A percentile compares a stretch with the other conserved stretches of the same genome.
Evolutionary conservation across 2,888 invertebrate species (phyloP).

Genomic region (Drosophila meridionalis): DNA sequence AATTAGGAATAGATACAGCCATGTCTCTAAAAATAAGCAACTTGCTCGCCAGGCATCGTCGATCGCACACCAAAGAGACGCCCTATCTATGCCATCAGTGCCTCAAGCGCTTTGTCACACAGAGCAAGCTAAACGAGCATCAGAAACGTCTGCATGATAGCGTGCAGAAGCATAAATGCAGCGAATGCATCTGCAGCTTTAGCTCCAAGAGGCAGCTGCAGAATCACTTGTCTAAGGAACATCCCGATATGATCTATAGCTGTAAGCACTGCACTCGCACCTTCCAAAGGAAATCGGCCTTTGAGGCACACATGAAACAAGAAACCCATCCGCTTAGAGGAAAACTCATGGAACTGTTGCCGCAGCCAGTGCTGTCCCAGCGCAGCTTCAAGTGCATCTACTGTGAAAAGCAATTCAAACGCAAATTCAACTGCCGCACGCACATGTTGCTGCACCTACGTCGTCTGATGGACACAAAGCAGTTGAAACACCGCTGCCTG

Average conservation of each 20-base stretch:
- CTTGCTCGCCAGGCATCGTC: constrained; percentile 56
- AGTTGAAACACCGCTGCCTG: constrained; percentile 15
- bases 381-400: constrained; percentile 60
- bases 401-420: constrained; percentile 62
- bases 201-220: constrained; percentile 8
- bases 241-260: constrained; percentile 3
- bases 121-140: constrained; percentile 63
- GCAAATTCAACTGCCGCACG: constrained; percentile 52
- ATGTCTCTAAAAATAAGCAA: background rate
- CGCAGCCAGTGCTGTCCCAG: constrained; percentile 4
- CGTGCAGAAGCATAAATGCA: constrained; percentile 23
- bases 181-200: constrained; percentile 12
- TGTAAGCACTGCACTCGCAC: constrained; percentile 10
- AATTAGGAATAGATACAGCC: too few species aligned
- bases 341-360: constrained; percentile 9
- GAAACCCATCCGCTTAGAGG: background rate
- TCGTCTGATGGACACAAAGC: constrained; percentile 18
- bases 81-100: constrained; percentile 72
- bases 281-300: constrained; percentile 8
- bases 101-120: constrained; percentile 55
- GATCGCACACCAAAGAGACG: constrained; percentile 68
- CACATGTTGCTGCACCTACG: constrained; percentile 68
- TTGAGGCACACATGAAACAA: constrained; percentile 4
- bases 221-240: constrained; percentile 5
- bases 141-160: constrained; percentile 35